Base-by-base conservation (phyloP, 2,113 vertebrate species). In the Nycticryphes semicollaris region DNA sequence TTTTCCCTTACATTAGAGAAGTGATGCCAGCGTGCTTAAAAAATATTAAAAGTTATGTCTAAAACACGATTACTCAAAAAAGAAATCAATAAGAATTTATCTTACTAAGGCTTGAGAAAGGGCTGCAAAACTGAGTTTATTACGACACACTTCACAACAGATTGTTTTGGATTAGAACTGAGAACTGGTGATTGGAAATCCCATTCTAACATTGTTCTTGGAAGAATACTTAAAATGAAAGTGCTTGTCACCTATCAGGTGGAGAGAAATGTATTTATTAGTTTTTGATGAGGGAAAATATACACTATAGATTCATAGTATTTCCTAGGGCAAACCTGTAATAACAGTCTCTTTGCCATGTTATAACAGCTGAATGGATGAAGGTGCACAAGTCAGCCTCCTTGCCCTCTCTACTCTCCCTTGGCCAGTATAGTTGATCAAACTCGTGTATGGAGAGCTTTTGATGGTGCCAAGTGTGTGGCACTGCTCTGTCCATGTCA, bases 381-480 rank as follows among this genome's bases (percentile, higher is more conserved):
- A 37, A 76, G 27, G 24, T 48, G 47, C 17, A 67, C 5, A 20
- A 87, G 25, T 27, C 57, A 78, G 7, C 31, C 48, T 94, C 22
- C 70, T 41, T 90, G 8, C 33, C 22, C 45, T 63, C 28, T 37
- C 13, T 20, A 4, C 27, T 47, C 9, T 45, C 60, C 43, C n/a
- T 77, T 59, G 80, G 47, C 33, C 28, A 54, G 41, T 16, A n/a
- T 12, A 21, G 8, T 25, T 90, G n/a, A n/a, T 78, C 39, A 77
- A 33, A 62, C 25, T 66, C 50, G 62, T 56, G 19, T 47, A 69
- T 39, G n/a, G 43, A 74, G 72, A 66, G 15, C 23, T 87, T 81
- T 50, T 0, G 0, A 11, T 59, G 15, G 27, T 18, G 23, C 23
- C 53, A 73, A 73, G 28, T 12, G 10, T 37, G 45, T 0, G 3